Conservation (phyloP, 2,888 invertebrate genomes). For the Cephus pulcher region DNA sequence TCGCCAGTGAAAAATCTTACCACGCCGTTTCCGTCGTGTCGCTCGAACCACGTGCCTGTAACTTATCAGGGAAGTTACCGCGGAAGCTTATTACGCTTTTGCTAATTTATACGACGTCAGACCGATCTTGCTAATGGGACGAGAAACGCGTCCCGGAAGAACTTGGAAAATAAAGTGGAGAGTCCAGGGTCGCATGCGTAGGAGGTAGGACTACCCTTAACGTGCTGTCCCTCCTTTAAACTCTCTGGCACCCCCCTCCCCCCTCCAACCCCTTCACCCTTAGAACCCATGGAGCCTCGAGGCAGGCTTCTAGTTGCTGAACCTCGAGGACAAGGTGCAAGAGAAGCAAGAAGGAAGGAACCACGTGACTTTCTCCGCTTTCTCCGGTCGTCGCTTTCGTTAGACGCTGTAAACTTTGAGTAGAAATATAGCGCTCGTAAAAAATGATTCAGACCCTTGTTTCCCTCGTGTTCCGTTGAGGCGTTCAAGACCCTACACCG, state of each 20-base stretch:
- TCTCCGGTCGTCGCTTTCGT: not conserved
- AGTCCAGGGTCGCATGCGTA: not conserved
- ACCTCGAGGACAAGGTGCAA: not conserved
- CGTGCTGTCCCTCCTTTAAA: not conserved
- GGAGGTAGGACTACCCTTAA: not conserved
- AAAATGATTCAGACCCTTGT: conserved; percentile 4
- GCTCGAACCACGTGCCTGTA: not conserved
- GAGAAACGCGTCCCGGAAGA: not conserved
- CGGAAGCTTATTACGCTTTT: conserved; percentile 33
- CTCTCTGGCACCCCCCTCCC: not conserved
- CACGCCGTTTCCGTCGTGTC: not conserved
- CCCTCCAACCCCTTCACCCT: too few species aligned
- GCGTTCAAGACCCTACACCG: not conserved
- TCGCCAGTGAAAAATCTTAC: not conserved
- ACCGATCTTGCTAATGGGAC: not conserved
- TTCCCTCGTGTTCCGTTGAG: not conserved
- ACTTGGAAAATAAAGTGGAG: not conserved
- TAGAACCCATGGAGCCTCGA: not conserved
- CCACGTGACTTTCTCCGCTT: not conserved
- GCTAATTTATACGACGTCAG: conserved; percentile 33
- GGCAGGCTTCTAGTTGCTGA: not conserved
- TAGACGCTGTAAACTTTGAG: conserved; percentile 1
- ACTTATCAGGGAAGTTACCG: conserved; percentile 25
- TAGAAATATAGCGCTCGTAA: conserved; percentile 2
- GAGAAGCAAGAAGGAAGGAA: not conserved